Conservation (phyloP, 2,888 invertebrate genomes). For the Aphodius granarius region DNA sequence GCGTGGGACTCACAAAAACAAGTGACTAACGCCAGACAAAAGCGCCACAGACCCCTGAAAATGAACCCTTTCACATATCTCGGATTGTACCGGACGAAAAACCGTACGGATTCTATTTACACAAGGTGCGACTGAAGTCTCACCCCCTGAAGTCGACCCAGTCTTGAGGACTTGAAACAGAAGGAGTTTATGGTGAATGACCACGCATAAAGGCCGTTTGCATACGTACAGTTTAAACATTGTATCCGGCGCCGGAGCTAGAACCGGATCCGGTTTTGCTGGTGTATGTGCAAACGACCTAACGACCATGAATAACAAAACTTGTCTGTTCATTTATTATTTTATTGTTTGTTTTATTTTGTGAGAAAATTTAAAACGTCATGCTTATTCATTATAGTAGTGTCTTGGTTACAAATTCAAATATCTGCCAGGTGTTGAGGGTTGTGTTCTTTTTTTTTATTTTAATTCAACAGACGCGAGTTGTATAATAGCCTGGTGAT, state of each 20-base stretch:
- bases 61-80: no score
- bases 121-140: no score
- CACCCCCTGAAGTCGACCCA: no score
- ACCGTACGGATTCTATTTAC: no score
- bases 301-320: not conserved
- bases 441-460: not conserved
- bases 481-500: not conserved
- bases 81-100: not conserved
- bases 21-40: not conserved
- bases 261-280: no score
- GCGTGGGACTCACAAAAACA: not conserved
- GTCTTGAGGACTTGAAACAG: no score
- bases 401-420: not conserved
- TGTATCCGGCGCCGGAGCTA: no score
- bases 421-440: not conserved
- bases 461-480: not conserved
- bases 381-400: not conserved
- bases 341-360: not conserved
- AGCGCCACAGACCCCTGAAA: not conserved
- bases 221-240: no score
- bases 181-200: no score
- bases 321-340: not conserved
- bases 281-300: no score
- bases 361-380: not conserved
- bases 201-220: no score